These are phyloP conservation scores for Pyrochroa serraticornis DNA, from an alignment of 2,888 invertebrate species.

Conservation along the genomic window DNA sequence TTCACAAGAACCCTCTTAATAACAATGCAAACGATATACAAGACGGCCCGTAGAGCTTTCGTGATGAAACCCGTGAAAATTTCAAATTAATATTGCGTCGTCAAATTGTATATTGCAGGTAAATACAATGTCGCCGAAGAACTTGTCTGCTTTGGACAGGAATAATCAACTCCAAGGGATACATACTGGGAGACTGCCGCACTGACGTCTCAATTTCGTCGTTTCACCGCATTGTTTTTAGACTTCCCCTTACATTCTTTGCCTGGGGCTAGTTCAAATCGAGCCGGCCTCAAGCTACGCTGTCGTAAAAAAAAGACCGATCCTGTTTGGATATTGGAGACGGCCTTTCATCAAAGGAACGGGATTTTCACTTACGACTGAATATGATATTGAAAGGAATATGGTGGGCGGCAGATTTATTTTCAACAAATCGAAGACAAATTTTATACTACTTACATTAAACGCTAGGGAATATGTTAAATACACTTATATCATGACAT, in stretches of 20 bases:
- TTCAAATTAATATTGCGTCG: not conserved
- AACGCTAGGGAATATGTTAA: not conserved
- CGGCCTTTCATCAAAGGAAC: no score
- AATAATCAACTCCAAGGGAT: conserved; percentile 21
- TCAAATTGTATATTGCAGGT: not conserved
- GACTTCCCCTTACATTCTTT: conserved; percentile 23
- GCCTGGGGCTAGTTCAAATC: conserved; percentile 18
- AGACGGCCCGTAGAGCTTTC: no score
- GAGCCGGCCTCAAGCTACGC: not conserved
- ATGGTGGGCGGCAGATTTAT: no score
- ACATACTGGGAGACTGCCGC: conserved; percentile 19
- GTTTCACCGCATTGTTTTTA: conserved; percentile 36
- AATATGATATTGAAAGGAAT: no score
- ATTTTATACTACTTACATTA: not conserved
- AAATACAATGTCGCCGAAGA: conserved; percentile 2
- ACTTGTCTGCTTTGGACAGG: conserved; percentile 19
- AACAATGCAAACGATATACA: conserved; percentile 6
- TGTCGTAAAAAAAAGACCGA: conserved; percentile 7
- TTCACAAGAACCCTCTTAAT: not conserved
- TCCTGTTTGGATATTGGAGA: not conserved
- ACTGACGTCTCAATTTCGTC: conserved; percentile 35
- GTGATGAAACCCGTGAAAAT: no score
- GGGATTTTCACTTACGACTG: no score
- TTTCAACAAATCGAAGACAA: no score
- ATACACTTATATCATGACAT: not conserved